Base-by-base conservation (phyloP, 2,113 vertebrate genomes). In the Rhinogobius similis region DNA sequence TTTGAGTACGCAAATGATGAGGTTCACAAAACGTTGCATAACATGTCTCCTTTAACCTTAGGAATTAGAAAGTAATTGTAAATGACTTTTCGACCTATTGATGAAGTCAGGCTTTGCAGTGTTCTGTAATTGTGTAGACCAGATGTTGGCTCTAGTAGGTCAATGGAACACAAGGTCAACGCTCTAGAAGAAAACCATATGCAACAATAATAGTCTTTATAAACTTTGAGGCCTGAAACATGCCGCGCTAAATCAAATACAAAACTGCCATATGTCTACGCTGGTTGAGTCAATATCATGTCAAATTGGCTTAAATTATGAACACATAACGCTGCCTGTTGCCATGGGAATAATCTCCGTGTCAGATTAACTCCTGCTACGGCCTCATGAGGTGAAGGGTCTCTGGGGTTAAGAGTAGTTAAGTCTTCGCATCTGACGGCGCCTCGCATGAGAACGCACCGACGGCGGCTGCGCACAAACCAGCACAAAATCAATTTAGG, bases 321-420 rank as follows among this genome's bases (percentile, higher is more conserved):
- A 38, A 59, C 1, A 68, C 62, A 67, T 70, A 38, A 68, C 4
- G 9, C 14, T 10, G 13, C 16, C 56, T 16, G 21, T 27, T 43
- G 67, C 73, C 55, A 58, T 18, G 62, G 16, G 48, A 48, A 21
- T 79, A 68, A 79, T 63, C 77, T 66, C 58, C 32, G 24, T 32
- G 38, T 61, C 58, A 81, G 77, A 84, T 87, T 77, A 78, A 86
- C 81, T 68, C 52, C 10, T 39, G 1, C 8, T 24, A 43, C 44
- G 58, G 9, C 29, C 58, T 23, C 43, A 1, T 59, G 32, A 48
- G 65, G 67, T 21, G 46, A 66, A 72, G 1, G 3, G 18, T 62
- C 36, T 64, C 12, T 65, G 38, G 67, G 41, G 59, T 81, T 71
- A 76, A 70, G 29, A 67, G 13, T n/a, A 11, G 59, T 59, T 77